Base-by-base conservation (phyloP, 2,113 vertebrate species). In the Potamarius usumacintae region DNA sequence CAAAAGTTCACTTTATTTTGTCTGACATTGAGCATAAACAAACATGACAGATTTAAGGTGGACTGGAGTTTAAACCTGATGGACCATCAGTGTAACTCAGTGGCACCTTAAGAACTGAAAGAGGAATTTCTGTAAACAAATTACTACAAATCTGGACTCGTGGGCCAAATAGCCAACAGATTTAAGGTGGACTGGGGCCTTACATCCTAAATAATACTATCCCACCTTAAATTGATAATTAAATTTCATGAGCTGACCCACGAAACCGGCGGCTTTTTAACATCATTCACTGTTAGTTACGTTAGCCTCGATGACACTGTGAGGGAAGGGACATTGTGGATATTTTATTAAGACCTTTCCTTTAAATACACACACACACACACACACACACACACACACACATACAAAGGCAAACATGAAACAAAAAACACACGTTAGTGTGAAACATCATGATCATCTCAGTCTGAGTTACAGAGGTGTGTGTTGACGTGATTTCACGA, bases 11-110 rank as follows among this genome's bases (percentile, higher is more conserved):
- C 0, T 25, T 50, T 12, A 48, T 18, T 17, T n/a, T 0, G 4
- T 71, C 0, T 5, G 71, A 74, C 20, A 22, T 22, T 9, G 42
- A 22, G 17, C 34, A 18, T 22, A 76, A 72, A 76, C 18, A 12
- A 8, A 50, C 14, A 48, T 0, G 2, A 9, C 18, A 9, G 42
- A 76, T 76, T 76, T 76, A 76, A 76, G 72, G 72, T 83, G 81
- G 81, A 65, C 60, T 83, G 81, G 55, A 25, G 34, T 60, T 65
- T 48, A 63, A 81, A 58, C n/a, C 57, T 34, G n/a, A 60, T 42
- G 30, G 11, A 20, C 22, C 9, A 65, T 65, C 25, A 62, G 7
- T 10, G 57, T 3, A 60, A 57, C 27, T 52, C 42, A 67, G 42
- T 17, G 81, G 48, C 62, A 67, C 60, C 8, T n/a, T 50, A 65